A percentile compares a stretch with the other conserved stretches of the same genome.
phyloP scores from a whole-genome alignment of 2,888 invertebrate genomes.

The Carpatolechia fugitivella region DNA sequence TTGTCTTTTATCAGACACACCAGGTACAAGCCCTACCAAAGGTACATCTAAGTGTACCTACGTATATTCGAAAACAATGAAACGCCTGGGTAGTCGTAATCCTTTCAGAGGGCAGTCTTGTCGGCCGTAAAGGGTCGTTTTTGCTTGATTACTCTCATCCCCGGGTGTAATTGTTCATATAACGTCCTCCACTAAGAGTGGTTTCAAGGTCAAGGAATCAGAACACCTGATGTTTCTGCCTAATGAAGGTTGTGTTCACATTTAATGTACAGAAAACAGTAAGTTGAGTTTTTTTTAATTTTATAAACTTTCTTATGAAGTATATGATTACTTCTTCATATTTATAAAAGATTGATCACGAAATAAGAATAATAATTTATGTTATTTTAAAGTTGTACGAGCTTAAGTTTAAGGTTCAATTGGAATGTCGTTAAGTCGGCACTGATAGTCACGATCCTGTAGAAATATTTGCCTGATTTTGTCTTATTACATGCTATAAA shows the following conservation, averaged over 20 bases:
- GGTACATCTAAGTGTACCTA: background rate
- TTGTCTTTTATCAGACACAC: background rate
- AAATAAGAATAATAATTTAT: too few species aligned
- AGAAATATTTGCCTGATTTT: too few species aligned
- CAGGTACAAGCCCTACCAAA: background rate
- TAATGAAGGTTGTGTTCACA: too few species aligned
- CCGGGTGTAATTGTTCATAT: constrained; percentile 52
- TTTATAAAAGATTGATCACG: too few species aligned
- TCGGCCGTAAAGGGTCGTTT: constrained; percentile 53
- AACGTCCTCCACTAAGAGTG: constrained; percentile 8
- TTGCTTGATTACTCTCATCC: constrained; percentile 63
- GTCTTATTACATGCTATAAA: too few species aligned
- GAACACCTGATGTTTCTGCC: background rate
- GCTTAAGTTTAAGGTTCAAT: too few species aligned
- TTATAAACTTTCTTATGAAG: background rate
- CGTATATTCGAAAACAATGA: constrained; percentile 62
- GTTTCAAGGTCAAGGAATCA: background rate
- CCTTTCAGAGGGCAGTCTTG: constrained; percentile 51
- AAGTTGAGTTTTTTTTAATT: too few species aligned
- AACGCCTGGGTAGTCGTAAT: constrained; percentile 58
- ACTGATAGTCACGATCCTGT: too few species aligned
- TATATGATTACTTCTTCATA: too few species aligned
- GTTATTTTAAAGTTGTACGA: too few species aligned
- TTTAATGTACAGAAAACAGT: too few species aligned
- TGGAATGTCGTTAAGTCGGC: too few species aligned